These are phyloP conservation scores for Ammodytes dubius DNA, from an alignment of 2,113 vertebrate genomes.

Conservation along the genomic window DNA sequence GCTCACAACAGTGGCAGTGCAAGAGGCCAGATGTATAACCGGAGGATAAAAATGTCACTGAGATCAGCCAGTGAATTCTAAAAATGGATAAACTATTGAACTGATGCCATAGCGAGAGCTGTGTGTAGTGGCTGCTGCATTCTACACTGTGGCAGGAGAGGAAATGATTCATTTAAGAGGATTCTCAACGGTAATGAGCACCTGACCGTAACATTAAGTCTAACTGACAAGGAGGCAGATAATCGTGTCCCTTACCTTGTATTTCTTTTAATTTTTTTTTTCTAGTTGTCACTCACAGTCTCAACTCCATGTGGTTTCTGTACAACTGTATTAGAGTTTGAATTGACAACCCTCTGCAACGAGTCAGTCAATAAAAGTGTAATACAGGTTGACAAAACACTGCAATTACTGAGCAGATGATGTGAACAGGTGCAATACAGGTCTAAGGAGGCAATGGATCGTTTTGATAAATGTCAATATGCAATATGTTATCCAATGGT, in stretches of 20 bases:
- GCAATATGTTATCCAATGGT: not conserved
- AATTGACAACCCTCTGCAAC: not conserved
- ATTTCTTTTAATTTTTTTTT: not conserved
- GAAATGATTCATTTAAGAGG: not conserved
- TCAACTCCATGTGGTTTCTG: constrained; percentile 7
- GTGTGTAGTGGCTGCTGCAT: constrained; percentile 5
- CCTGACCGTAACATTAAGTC: constrained; percentile 1
- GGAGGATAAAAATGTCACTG: constrained; percentile 31
- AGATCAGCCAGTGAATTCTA: constrained; percentile 27
- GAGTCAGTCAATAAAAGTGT: constrained; percentile 13
- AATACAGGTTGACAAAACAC: not conserved
- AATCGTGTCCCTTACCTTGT: constrained; percentile 11
- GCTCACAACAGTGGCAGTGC: constrained; percentile 1
- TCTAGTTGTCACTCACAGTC: not conserved
- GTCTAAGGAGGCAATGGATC: not conserved
- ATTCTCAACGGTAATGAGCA: not conserved
- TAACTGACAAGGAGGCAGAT: constrained; percentile 12
- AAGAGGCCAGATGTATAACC: constrained; percentile 1
- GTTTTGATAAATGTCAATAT: not conserved
- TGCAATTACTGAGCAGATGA: not conserved
- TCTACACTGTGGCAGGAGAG: constrained; percentile 7
- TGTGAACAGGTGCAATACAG: too few species aligned
- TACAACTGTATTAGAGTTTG: constrained; percentile 21
- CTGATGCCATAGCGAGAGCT: constrained; percentile 25
- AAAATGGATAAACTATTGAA: constrained; percentile 24